Evolutionary conservation across 1,140 invertebrate species (phyloP), one percentile per base, ranked within the genome.

Genomic region (Aphaenogaster floridana): DNA sequence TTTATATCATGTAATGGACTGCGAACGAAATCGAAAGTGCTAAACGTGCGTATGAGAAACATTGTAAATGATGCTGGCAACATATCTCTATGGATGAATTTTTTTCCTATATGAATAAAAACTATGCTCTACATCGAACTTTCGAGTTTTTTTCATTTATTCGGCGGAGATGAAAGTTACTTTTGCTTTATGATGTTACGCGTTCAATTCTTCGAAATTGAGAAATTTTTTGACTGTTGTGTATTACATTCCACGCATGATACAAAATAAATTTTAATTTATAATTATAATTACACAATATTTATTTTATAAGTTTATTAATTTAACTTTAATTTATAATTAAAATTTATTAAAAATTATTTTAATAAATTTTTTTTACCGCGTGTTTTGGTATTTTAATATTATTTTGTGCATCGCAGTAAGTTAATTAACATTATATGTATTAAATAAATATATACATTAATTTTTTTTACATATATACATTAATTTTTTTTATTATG

Each of bases 31-130:
- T 66, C 21, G 77, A 87, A 87, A 76, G 69, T 89, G 72, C 84
- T 87, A 64, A 45, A 89, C 48, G 72, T 64, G 64, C 80, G 80
- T 89, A 59, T 89, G 84, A 71, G 71, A 81, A 86, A 81, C 79
- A 87, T 66, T 84, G 42, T 77, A 91, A 90, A 91, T 90, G 86
- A 90, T 52, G 50, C 89, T 87, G 76, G 83, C 88, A 79, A 91
- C 90, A 89, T 91, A 91, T 91, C 90, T 89, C 83, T 90, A 90
- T 91, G 85, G 79, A 89, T 87, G 84, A 91, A 68, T 91, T 91
- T 89, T 89, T 88, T 89, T 91, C 68, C 76, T 83, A 87, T 89
- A 91, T 86, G 63, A 91, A 91, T 91, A 91, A 91, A 81, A 83
- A 91, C 50, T 89, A 87, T 71, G 79, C 78, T 77, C 86, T 80